These are phyloP conservation scores for Halichoeres trimaculatus DNA, from an alignment of 2,113 vertebrate species.

Conservation along the genomic window DNA sequence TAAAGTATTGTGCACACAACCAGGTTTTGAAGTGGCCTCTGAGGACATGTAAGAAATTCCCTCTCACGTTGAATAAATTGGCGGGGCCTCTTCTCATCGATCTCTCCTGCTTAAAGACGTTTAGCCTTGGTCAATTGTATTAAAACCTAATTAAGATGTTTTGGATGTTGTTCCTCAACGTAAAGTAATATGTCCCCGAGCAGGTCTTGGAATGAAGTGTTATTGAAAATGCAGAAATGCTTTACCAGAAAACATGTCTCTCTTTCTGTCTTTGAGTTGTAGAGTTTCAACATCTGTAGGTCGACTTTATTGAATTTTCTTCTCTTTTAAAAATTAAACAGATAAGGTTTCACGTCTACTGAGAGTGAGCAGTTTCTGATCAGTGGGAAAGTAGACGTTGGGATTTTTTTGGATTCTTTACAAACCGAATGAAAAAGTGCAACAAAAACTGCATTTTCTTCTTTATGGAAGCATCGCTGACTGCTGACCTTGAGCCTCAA, in stretches of 20 bases:
- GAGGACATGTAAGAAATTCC: slow-evolving; percentile 19
- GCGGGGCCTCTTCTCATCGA: slow-evolving; percentile 19
- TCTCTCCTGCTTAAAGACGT: slow-evolving; percentile 31
- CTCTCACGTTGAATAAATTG: slow-evolving; percentile 17
- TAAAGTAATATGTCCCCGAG: slow-evolving; percentile 15
- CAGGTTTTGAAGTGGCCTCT: slow-evolving; percentile 22
- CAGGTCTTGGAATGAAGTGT: slow-evolving; percentile 12
- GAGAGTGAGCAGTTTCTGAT: no score
- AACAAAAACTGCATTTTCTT: no score
- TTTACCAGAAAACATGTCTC: background rate
- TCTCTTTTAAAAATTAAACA: slow-evolving; percentile 1
- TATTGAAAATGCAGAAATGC: slow-evolving; percentile 11
- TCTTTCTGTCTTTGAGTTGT: background rate
- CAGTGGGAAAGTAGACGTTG: no score
- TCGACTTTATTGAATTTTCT: background rate
- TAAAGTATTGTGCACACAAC: slow-evolving; percentile 4
- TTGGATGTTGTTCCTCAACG: background rate
- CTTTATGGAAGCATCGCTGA: no score
- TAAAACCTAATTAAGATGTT: slow-evolving; percentile 45
- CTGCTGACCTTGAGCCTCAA: no score
- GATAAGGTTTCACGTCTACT: no score
- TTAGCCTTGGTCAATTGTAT: slow-evolving; percentile 44
- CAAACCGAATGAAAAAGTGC: no score
- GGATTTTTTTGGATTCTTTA: no score
- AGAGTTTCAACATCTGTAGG: background rate